phyloP scores from a whole-genome alignment of 2,797 vertebrate species.

The Girardinus metallicus region DNA sequence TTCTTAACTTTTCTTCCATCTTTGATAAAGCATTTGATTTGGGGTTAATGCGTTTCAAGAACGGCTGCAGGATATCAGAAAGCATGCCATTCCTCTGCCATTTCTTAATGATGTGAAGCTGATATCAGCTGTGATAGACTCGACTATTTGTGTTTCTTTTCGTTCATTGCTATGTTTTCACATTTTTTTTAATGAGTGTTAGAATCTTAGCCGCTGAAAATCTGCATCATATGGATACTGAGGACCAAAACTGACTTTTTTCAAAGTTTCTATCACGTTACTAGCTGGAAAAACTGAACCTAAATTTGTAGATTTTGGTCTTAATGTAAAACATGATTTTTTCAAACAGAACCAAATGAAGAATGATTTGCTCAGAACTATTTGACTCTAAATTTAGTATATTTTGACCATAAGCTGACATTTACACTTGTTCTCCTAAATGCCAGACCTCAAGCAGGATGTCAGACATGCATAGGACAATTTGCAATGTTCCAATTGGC shows the following conservation, averaged over 20 bases:
- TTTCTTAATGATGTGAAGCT: background rate
- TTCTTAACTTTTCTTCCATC: background rate
- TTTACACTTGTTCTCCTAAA: background rate
- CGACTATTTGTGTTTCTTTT: background rate
- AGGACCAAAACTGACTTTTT: background rate
- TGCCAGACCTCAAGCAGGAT: background rate
- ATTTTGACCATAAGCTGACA: background rate
- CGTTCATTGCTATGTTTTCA: background rate
- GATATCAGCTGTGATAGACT: background rate
- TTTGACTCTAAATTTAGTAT: background rate
- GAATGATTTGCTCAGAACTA: background rate
- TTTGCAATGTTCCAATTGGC: background rate
- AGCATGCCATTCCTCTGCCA: background rate
- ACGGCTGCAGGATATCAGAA: background rate
- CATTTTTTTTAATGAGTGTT: background rate
- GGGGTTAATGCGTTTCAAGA: conserved; percentile 1
- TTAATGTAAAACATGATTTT: background rate
- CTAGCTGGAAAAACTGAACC: background rate
- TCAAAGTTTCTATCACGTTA: no score
- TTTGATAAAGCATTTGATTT: conserved; percentile 7
- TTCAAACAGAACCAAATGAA: background rate
- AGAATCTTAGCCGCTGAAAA: background rate
- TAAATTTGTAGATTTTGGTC: background rate
- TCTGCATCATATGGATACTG: background rate
- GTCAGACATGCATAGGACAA: background rate